Evolutionary conservation across 2,113 vertebrate species (phyloP).

Genomic region (Collichthys lucidus): DNA sequence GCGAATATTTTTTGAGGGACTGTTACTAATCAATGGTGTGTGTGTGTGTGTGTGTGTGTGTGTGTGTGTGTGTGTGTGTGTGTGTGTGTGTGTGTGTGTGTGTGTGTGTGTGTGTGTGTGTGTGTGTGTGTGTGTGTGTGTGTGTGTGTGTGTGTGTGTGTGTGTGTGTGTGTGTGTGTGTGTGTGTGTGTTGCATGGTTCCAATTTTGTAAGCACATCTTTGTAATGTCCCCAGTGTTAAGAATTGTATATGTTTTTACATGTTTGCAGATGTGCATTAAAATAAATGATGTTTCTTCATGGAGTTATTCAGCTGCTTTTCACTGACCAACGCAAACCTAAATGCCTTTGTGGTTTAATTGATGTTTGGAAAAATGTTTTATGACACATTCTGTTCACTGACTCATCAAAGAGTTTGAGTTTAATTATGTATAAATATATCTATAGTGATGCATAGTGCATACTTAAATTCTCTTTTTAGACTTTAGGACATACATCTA

Average conservation of each 20-base stretch:
- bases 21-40: slow-evolving; percentile 21
- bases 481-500: background rate
- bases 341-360: background rate
- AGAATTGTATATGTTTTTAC: slow-evolving; percentile 67
- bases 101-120: slow-evolving; percentile 22
- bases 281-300: slow-evolving; percentile 45
- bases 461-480: background rate
- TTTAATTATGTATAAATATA: background rate
- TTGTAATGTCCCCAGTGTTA: slow-evolving; percentile 66
- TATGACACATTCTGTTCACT: no score
- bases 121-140: background rate
- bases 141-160: background rate
- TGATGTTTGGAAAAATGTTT: background rate
- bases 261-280: slow-evolving; percentile 68
- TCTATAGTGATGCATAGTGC: background rate
- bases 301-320: background rate
- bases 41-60: slow-evolving; percentile 22
- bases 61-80: background rate
- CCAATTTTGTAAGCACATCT: slow-evolving; percentile 62
- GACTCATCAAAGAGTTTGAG: background rate
- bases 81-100: background rate
- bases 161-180: background rate
- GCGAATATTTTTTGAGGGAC: slow-evolving; percentile 13
- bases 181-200: slow-evolving; percentile 53
- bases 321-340: background rate